Percentiles rank a stretch among this genome's conserved stretches.
Evolutionary conservation across 2,797 vertebrate species (phyloP).

Genomic region (Muscicapa striata): DNA sequence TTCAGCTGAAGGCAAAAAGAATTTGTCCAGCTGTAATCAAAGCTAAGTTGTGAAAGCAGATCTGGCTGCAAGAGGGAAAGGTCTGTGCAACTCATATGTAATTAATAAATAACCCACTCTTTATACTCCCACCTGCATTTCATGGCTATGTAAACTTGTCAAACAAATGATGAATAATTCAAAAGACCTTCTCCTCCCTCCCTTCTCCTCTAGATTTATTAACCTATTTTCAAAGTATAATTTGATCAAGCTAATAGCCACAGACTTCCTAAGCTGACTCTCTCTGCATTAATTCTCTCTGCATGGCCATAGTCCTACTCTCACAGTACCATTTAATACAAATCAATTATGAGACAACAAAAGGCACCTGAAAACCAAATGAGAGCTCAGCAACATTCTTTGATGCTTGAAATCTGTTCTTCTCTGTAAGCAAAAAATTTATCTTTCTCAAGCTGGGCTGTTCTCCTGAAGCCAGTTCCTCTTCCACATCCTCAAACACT

Average conservation of each 20-base stretch:
- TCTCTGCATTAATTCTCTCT: constrained; percentile 4
- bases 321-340: not conserved
- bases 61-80: not conserved
- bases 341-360: not conserved
- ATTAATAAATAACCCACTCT: constrained; percentile 24
- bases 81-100: not conserved
- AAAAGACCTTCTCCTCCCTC: constrained; percentile 1
- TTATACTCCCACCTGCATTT: constrained; percentile 12
- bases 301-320: not conserved
- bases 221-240: constrained; percentile 27
- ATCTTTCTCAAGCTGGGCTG: not conserved
- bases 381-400: not conserved
- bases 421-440: not conserved
- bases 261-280: constrained; percentile 4
- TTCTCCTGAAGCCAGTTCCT: not conserved
- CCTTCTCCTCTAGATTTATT: constrained; percentile 35
- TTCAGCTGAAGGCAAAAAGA: not conserved
- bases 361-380: not conserved
- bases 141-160: constrained; percentile 13
- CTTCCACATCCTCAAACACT: not conserved
- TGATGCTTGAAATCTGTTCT: not conserved
- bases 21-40: not conserved
- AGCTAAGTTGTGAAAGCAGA: not conserved
- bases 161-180: constrained; percentile 41
- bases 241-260: constrained; percentile 37